Percentiles rank a stretch among this genome's conserved stretches.
phyloP scores from a whole-genome alignment of 37 sponge, comb jelly and placozoan genomes.

The Spongilla lacustris region DNA sequence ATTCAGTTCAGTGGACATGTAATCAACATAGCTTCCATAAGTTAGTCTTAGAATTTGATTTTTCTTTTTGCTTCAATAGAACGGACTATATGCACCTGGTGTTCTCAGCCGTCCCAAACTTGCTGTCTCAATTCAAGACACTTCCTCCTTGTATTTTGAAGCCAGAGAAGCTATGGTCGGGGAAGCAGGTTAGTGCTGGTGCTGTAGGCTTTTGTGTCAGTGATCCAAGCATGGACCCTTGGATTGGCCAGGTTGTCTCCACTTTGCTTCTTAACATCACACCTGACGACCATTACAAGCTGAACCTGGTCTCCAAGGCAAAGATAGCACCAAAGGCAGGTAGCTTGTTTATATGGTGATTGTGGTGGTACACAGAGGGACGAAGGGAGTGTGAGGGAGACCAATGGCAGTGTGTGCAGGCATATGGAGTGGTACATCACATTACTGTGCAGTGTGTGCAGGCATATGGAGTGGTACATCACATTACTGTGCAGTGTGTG shows the following conservation, averaged over 20 bases:
- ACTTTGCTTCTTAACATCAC: conserved; percentile 86
- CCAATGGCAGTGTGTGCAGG: no score
- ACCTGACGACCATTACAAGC: conserved; percentile 52
- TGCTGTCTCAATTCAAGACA: conserved; percentile 15
- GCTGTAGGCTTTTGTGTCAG: not conserved
- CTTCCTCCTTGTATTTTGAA: conserved; percentile 85
- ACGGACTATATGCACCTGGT: conserved; percentile 81
- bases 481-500: no score
- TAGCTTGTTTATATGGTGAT: not conserved
- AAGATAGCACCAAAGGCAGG: conserved; percentile 77
- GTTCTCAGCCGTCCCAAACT: conserved; percentile 67
- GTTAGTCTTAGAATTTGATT: no score
- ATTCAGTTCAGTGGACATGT: no score
- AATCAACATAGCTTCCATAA: no score
- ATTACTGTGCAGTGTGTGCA: no score
- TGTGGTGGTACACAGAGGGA: not conserved
- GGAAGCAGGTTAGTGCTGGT: conserved; percentile 80
- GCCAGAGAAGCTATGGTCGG: conserved; percentile 89
- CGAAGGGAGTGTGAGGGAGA: no score
- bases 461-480: no score
- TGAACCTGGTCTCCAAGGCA: conserved; percentile 80
- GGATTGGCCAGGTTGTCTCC: conserved; percentile 65
- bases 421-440: no score
- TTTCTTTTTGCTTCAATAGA: conserved; percentile 2
- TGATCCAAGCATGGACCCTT: not conserved